A percentile compares a stretch with the other conserved stretches of the same genome.
These are phyloP conservation scores for Eulithis prunata DNA, from an alignment of 2,888 invertebrate genomes.

Conservation along the genomic window DNA sequence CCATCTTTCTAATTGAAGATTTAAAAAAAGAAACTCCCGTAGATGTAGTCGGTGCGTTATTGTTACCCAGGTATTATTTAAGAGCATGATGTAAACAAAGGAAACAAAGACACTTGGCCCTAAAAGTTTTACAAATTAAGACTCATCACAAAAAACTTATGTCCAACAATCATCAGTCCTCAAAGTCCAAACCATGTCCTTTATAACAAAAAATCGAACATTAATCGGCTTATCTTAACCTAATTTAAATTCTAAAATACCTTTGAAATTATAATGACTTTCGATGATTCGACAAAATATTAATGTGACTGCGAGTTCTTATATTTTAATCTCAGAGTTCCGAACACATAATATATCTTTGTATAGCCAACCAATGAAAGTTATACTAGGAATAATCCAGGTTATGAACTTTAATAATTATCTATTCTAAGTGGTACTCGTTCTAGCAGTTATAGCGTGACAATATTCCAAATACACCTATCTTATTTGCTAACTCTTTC, in stretches of 20 bases:
- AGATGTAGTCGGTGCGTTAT: slow-evolving; percentile 1
- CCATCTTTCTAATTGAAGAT: background rate
- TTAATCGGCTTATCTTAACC: slow-evolving; percentile 54
- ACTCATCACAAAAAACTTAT: slow-evolving; percentile 16
- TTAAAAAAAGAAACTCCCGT: background rate
- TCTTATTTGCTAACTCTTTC: no score
- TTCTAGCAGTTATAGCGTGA: no score
- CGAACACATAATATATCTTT: slow-evolving; percentile 24
- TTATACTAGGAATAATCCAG: no score
- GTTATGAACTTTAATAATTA: no score
- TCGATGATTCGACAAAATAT: slow-evolving; percentile 69
- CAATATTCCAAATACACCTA: no score
- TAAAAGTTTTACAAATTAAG: slow-evolving; percentile 14
- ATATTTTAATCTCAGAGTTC: slow-evolving; percentile 39
- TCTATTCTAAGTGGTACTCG: no score
- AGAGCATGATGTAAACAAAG: slow-evolving; percentile 24
- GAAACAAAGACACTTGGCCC: slow-evolving; percentile 7
- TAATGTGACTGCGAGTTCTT: slow-evolving; percentile 31
- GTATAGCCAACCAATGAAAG: no score
- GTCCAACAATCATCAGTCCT: slow-evolving; percentile 24
- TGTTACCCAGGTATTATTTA: slow-evolving; percentile 10
- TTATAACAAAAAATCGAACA: slow-evolving; percentile 44
- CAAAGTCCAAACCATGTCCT: slow-evolving; percentile 34
- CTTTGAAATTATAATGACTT: slow-evolving; percentile 72
- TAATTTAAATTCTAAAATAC: slow-evolving; percentile 74